phyloP scores from a whole-genome alignment of 2,113 vertebrate species.

The Scartelaos histophorus region DNA sequence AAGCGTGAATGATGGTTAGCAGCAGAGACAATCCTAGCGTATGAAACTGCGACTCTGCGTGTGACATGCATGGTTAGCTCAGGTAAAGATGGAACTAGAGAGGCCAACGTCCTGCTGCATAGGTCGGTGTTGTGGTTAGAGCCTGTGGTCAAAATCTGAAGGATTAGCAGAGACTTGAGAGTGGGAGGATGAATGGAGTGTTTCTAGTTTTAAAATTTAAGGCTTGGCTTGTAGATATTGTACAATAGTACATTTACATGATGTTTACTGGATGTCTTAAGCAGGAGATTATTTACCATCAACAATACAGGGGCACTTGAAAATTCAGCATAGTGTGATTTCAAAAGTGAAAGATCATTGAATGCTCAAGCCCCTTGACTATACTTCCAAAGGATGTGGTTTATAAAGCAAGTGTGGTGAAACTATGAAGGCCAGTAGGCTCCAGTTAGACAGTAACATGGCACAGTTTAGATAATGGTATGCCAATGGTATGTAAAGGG shows the following conservation, averaged over 20 bases:
- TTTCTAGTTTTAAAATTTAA: conserved; percentile 22
- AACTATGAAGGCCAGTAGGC: too few relatives aligned
- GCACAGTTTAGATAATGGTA: too few relatives aligned
- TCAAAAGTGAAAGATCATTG: too few relatives aligned
- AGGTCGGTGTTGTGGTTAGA: conserved; percentile 16
- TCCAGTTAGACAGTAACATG: too few relatives aligned
- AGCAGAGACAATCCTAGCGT: conserved; percentile 52
- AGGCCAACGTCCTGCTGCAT: conserved; percentile 37
- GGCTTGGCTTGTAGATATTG: neutral
- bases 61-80: conserved; percentile 34
- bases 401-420: too few relatives aligned
- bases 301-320: too few relatives aligned
- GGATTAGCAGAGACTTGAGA: conserved; percentile 19
- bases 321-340: too few relatives aligned
- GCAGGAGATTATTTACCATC: too few relatives aligned
- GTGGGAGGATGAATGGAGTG: conserved; percentile 21
- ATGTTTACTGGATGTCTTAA: too few relatives aligned
- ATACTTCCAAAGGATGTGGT: too few relatives aligned
- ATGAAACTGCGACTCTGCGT: conserved; percentile 33
- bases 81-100: conserved; percentile 50
- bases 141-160: conserved; percentile 29
- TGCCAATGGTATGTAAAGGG: too few relatives aligned
- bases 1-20: conserved; percentile 62
- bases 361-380: too few relatives aligned
- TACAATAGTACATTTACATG: neutral